Percentiles rank a stretch among this genome's conserved stretches.
Evolutionary conservation across 2,113 vertebrate genomes (phyloP).

Genomic region (Fukomys damarensis): DNA sequence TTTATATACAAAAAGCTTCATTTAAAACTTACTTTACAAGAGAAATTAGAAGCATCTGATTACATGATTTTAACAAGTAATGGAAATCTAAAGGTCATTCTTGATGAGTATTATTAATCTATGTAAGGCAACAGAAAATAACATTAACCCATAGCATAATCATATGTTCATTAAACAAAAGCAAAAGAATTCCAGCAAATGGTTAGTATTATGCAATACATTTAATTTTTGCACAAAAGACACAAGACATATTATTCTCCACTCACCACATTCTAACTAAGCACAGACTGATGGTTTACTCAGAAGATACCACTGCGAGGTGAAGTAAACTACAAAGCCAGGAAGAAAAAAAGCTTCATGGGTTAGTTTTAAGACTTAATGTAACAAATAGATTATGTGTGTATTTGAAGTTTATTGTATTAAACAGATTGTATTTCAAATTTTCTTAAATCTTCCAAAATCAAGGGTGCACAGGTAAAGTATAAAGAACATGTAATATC

Average conservation of each 20-base stretch:
- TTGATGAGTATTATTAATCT: conserved; percentile 8
- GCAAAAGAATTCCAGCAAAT: conserved; percentile 53
- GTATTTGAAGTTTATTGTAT: conserved; percentile 28
- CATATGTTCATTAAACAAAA: conserved; percentile 52
- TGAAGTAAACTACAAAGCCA: conserved; percentile 90
- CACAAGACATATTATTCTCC: conserved; percentile 79
- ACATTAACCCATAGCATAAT: background rate
- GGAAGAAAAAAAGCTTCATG: conserved; percentile 88
- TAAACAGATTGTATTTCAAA: conserved; percentile 36
- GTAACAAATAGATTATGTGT: conserved; percentile 54
- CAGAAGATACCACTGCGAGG: conserved; percentile 91
- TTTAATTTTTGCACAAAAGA: conserved; percentile 74
- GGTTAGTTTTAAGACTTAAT: conserved; percentile 78
- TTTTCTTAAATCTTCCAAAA: conserved; percentile 23
- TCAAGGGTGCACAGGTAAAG: background rate
- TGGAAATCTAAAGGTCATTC: conserved; percentile 39
- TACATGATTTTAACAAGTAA: conserved; percentile 75
- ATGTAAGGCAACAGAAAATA: conserved; percentile 49
- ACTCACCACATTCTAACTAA: conserved; percentile 90
- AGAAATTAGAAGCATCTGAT: conserved; percentile 80
- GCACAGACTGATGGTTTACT: conserved; percentile 86
- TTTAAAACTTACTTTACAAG: conserved; percentile 82
- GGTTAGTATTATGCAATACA: conserved; percentile 64
- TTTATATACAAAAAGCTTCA: conserved; percentile 85
- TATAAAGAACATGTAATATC: background rate